A percentile compares a stretch with the other conserved stretches of the same genome.
Evolutionary conservation across 2,888 invertebrate genomes (phyloP).

Genomic region (Drosophila fulvimacula): DNA sequence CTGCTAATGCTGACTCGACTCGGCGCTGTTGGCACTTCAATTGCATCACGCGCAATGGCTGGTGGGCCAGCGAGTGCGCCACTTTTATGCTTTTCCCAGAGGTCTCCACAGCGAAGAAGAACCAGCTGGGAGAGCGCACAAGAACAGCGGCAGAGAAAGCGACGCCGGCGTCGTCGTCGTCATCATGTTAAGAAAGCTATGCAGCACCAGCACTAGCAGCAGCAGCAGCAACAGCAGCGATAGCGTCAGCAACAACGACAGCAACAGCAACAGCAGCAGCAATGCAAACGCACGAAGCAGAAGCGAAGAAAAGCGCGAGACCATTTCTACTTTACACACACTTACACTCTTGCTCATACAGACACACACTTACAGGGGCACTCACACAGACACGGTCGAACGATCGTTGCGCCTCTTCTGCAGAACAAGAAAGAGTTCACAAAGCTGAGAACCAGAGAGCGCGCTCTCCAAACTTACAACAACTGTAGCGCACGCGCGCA

Average conservation of each 20-base stretch:
- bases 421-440: slow-evolving; percentile 57
- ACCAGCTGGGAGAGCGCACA: slow-evolving; percentile 58
- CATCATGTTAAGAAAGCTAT: slow-evolving; percentile 50
- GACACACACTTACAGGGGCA: slow-evolving; percentile 10
- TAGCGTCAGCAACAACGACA: slow-evolving; percentile 12
- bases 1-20: slow-evolving; percentile 56
- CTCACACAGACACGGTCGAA: slow-evolving; percentile 46
- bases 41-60: slow-evolving; percentile 86
- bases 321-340: slow-evolving; percentile 70
- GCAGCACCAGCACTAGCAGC: no score
- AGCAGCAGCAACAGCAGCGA: slow-evolving; percentile 25
- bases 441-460: slow-evolving; percentile 45
- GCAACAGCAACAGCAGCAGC: slow-evolving; percentile 22
- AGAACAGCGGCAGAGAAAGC: slow-evolving; percentile 63
- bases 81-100: slow-evolving; percentile 85
- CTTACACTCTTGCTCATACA: slow-evolving; percentile 5
- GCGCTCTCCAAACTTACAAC: slow-evolving; percentile 63
- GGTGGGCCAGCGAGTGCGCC: slow-evolving; percentile 84
- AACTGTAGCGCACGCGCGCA: slow-evolving; percentile 34
- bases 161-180: slow-evolving; percentile 40
- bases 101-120: slow-evolving; percentile 77
- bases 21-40: slow-evolving; percentile 85
- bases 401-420: slow-evolving; percentile 48
- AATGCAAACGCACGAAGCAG: slow-evolving; percentile 62
- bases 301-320: slow-evolving; percentile 67